Evolutionary conservation across 2,113 vertebrate genomes (phyloP), one percentile per base, ranked within the genome.

Genomic region (Accipiter cooperii): DNA sequence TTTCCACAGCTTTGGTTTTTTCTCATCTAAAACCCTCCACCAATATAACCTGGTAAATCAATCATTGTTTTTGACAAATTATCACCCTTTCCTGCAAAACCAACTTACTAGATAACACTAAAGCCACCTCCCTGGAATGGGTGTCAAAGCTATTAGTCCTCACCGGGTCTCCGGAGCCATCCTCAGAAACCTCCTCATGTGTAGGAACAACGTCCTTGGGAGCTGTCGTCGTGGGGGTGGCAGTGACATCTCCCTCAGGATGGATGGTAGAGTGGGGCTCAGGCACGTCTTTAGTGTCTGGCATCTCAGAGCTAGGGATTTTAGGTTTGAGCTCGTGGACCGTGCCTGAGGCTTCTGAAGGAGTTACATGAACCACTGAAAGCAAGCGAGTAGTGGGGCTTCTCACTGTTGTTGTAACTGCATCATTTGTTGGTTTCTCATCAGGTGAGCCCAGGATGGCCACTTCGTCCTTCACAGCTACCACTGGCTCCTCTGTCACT

Each of bases 141-240:
- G 8, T 63, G 34, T 64, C 60, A 57, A 51, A 91, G 38, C 34
- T 65, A 3, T 40, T 7, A 54, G 31, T 42, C 24, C 98, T 98
- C 82, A 98, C 98, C 96, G 49, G 89, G 69, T 98, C 97, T 74
- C 98, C 98, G 63, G 98, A 98, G 55, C 98, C 97, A 71, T 98
- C 97, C 49, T 96, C 98, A 47, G 54, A 42, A 24, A 92, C 74
- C 12, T 94, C 94, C 47, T 95, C 96, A 0, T 55, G 90, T 19
- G 80, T 80, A 44, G 94, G 86, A 93, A 25, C 8, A 1, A 66
- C 7, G 0, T 91, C 86, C 49, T 40, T 11, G 2, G 91, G 76
- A 61, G 77, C 51, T 31, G 52, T n/a, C 0, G 26, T 79, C 0
- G 22, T 74, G 3, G 63, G 74, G 29, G 51, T 69, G 44, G 66